These are phyloP conservation scores for Hypsopygia costalis DNA, from an alignment of 2,888 invertebrate genomes.

Conservation along the genomic window DNA sequence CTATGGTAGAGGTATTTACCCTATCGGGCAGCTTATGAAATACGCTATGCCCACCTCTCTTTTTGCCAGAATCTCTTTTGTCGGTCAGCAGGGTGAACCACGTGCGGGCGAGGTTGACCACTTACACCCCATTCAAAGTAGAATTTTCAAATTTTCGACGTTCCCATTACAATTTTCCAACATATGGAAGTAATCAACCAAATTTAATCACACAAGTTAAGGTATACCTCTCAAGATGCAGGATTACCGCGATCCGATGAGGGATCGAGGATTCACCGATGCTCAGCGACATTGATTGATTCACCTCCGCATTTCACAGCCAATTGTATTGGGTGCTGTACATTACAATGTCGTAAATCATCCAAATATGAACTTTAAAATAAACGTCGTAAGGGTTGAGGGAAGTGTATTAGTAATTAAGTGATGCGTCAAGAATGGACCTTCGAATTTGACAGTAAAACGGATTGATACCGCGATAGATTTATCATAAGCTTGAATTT, in stretches of 20 bases:
- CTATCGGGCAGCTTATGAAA: no score
- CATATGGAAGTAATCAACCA: no score
- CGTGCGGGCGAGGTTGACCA: no score
- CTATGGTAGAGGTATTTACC: no score
- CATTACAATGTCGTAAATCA: background rate
- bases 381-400: background rate
- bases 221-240: slow-evolving; percentile 14
- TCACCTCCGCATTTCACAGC: slow-evolving; percentile 18
- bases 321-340: slow-evolving; percentile 13
- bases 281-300: slow-evolving; percentile 25
- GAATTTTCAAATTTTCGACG: no score
- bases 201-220: slow-evolving; percentile 10
- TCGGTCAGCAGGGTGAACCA: no score
- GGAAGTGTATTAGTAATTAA: background rate
- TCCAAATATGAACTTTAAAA: background rate
- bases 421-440: slow-evolving; percentile 8
- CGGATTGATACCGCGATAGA: slow-evolving; percentile 13
- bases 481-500: slow-evolving; percentile 10
- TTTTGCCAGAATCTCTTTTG: no score
- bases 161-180: no score
- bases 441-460: slow-evolving; percentile 13
- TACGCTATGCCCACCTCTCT: no score
- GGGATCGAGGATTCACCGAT: slow-evolving; percentile 13
- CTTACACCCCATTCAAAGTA: no score
- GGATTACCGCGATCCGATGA: slow-evolving; percentile 12